phyloP scores from a whole-genome alignment of 2,888 invertebrate genomes.

The Drosophila parthenogenetica region DNA sequence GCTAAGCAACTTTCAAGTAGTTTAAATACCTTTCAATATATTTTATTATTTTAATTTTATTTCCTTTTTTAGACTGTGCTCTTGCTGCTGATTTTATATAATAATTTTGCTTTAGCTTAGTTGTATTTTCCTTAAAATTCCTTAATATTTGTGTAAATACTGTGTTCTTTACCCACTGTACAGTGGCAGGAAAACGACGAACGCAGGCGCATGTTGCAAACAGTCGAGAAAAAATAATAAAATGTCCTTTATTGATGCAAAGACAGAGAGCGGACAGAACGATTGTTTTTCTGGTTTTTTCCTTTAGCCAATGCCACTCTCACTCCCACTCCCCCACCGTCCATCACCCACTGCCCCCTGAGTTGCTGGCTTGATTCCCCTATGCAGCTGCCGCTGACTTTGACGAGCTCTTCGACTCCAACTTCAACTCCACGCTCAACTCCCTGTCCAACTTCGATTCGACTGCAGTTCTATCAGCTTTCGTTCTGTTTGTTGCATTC shows the following conservation, averaged over 20 bases:
- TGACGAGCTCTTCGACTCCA: slow-evolving; percentile 2
- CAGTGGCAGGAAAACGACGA: slow-evolving; percentile 10
- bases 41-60: too few relatives aligned
- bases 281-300: slow-evolving; percentile 53
- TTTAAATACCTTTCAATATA: too few relatives aligned
- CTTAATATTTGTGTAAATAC: too few relatives aligned
- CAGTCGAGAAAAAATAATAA: slow-evolving; percentile 64
- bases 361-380: slow-evolving; percentile 1
- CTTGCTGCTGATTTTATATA: too few relatives aligned
- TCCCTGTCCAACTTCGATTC: not conserved
- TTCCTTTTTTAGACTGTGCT: too few relatives aligned
- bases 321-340: not conserved
- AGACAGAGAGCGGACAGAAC: slow-evolving; percentile 31
- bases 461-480: slow-evolving; percentile 17
- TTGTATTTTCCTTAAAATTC: too few relatives aligned
- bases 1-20: too few relatives aligned
- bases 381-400: slow-evolving; percentile 27
- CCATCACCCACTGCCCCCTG: not conserved
- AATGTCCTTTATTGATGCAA: slow-evolving; percentile 75
- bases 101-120: too few relatives aligned
- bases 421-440: not conserved
- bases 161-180: not conserved
- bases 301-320: slow-evolving; percentile 17
- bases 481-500: slow-evolving; percentile 14
- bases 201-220: slow-evolving; percentile 27